These are phyloP conservation scores for Drosophila paucipuncta DNA, from an alignment of 2,888 invertebrate genomes.

Conservation along the genomic window DNA sequence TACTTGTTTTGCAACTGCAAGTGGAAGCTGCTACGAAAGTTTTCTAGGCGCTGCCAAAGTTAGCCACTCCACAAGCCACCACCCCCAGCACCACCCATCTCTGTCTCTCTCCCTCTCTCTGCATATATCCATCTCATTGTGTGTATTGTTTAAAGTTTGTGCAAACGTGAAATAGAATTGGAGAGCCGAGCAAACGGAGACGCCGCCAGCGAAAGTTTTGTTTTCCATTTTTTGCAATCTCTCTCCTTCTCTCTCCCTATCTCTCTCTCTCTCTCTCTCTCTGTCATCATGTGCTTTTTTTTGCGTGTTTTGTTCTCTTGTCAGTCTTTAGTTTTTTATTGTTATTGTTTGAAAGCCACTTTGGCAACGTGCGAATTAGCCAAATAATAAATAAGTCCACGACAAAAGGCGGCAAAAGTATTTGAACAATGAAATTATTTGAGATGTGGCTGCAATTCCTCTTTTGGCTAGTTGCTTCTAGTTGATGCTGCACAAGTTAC, in stretches of 20 bases:
- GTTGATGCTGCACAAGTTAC: slow-evolving; percentile 1
- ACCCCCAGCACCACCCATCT: not conserved
- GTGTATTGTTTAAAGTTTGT: slow-evolving; percentile 75
- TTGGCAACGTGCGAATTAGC: slow-evolving; percentile 83
- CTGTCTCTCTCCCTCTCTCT: not conserved
- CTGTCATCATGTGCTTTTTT: slow-evolving; percentile 3
- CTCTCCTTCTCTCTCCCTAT: not conserved
- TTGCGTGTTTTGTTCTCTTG: slow-evolving; percentile 15
- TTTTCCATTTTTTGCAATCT: not conserved
- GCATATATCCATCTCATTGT: slow-evolving; percentile 46
- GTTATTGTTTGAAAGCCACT: slow-evolving; percentile 81
- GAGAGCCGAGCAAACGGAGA: slow-evolving; percentile 52
- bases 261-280: not conserved
- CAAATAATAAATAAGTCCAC: slow-evolving; percentile 83
- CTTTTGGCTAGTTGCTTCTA: slow-evolving; percentile 4
- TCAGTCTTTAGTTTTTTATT: slow-evolving; percentile 61
- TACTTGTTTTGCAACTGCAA: slow-evolving; percentile 47
- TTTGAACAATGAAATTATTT: slow-evolving; percentile 77
- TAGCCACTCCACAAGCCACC: slow-evolving; percentile 5
- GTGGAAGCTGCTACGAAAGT: slow-evolving; percentile 46
- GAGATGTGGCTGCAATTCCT: slow-evolving; percentile 31
- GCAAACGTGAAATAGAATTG: slow-evolving; percentile 77
- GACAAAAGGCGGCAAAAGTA: slow-evolving; percentile 74
- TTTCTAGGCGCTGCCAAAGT: slow-evolving; percentile 57
- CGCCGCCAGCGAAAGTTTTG: slow-evolving; percentile 42